Percentiles rank a stretch among this genome's conserved stretches.
Conservation (phyloP, 2,113 vertebrate genomes). For the Illadopsis cleaveri region DNA sequence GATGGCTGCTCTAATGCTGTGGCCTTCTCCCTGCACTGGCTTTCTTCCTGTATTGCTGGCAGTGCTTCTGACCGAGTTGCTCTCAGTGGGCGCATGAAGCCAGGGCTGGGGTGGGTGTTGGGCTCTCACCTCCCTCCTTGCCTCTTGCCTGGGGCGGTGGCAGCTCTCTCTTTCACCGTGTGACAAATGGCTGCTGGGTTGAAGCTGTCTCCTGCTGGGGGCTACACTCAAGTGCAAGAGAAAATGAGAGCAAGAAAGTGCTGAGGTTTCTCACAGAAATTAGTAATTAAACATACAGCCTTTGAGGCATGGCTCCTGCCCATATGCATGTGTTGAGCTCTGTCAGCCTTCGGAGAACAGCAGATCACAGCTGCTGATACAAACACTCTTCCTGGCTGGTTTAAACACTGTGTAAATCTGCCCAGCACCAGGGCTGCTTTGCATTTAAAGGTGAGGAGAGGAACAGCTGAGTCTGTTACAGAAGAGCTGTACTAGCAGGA, state of each 20-base stretch:
- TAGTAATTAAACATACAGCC: background rate
- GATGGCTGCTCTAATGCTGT: background rate
- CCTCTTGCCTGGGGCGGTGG: fast-evolving
- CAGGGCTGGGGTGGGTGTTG: background rate
- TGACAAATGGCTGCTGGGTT: background rate
- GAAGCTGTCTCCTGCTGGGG: background rate
- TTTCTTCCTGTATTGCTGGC: background rate
- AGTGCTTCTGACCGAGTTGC: background rate
- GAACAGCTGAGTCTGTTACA: background rate
- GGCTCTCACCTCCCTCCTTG: background rate
- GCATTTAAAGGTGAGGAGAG: background rate
- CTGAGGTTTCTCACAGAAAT: background rate
- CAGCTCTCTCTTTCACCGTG: background rate
- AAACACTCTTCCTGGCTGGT: background rate
- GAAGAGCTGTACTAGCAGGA: background rate
- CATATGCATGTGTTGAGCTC: background rate
- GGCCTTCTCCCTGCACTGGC: fast-evolving
- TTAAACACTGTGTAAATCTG: background rate
- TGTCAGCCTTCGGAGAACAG: background rate
- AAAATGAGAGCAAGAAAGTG: background rate
- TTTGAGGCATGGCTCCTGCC: background rate
- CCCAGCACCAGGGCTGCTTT: background rate
- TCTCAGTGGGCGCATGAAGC: background rate
- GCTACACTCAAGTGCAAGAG: background rate
- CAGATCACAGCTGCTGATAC: background rate